phyloP scores from a whole-genome alignment of 2,113 vertebrate genomes.

The Campylorhamphus procurvoides region DNA sequence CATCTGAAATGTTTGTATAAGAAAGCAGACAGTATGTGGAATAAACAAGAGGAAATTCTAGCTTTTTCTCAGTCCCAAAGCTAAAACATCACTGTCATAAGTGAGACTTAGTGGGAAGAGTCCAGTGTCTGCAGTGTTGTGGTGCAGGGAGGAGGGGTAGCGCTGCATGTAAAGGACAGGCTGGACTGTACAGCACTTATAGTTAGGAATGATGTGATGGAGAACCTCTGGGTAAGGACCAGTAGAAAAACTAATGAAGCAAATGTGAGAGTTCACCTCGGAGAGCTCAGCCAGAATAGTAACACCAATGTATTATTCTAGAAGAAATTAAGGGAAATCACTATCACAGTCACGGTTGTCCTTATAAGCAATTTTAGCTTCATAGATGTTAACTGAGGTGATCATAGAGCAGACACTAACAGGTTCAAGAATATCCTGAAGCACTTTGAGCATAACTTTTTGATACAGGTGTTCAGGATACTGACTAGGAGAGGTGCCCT shows the following conservation, averaged over 20 bases:
- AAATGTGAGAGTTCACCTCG: not conserved
- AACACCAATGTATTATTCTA: not conserved
- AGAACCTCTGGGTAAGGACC: not conserved
- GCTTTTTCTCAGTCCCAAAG: not conserved
- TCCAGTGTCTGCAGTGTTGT: no score
- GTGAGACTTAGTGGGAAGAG: not conserved
- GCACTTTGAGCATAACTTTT: not conserved
- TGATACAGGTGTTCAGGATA: not conserved
- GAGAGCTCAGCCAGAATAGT: accelerated
- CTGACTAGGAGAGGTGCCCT: not conserved
- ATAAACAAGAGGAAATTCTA: not conserved
- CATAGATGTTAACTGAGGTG: not conserved
- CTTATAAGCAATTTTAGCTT: not conserved
- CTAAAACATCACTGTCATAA: not conserved
- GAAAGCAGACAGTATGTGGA: not conserved
- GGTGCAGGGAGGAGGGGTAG: not conserved
- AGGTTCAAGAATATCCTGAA: not conserved
- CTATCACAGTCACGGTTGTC: accelerated
- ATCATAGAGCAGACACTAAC: not conserved
- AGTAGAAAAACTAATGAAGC: not conserved
- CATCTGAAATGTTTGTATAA: not conserved
- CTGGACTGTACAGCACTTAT: accelerated
- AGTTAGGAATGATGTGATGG: not conserved
- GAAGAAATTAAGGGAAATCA: not conserved
- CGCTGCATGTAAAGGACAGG: not conserved